Evolutionary conservation across 2,113 vertebrate species (phyloP).

Genomic region (Atherinomorus stipes): DNA sequence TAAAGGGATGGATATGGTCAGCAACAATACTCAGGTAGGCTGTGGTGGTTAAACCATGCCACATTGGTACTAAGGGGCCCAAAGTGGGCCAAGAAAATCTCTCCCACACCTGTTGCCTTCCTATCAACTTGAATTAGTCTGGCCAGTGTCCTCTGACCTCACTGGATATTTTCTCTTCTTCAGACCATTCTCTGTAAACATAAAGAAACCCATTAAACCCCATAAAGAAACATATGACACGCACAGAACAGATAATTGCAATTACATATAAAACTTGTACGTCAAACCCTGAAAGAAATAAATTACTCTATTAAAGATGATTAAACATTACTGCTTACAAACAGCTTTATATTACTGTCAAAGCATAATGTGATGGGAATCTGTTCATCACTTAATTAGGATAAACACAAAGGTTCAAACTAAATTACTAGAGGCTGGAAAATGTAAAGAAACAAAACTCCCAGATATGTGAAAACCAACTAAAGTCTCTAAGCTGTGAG

Average conservation of each 20-base stretch:
- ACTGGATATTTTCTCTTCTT: no score
- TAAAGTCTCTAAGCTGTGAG: slow-evolving; percentile 3
- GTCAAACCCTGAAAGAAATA: neutral
- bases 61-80: no score
- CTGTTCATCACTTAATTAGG: neutral
- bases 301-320: neutral
- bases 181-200: no score
- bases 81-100: no score
- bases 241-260: neutral
- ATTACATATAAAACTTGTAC: neutral
- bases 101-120: no score
- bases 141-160: no score
- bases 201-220: no score
- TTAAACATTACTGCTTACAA: neutral
- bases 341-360: neutral
- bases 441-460: neutral
- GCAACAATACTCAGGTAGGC: no score
- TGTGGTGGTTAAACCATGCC: no score
- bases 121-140: no score
- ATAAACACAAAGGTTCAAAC: neutral
- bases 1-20: no score
- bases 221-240: no score
- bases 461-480: slow-evolving; percentile 27
- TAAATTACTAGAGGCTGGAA: neutral
- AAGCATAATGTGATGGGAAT: neutral